Conservation (phyloP, 2,113 vertebrate genomes). For the Eleginops maclovinus region DNA sequence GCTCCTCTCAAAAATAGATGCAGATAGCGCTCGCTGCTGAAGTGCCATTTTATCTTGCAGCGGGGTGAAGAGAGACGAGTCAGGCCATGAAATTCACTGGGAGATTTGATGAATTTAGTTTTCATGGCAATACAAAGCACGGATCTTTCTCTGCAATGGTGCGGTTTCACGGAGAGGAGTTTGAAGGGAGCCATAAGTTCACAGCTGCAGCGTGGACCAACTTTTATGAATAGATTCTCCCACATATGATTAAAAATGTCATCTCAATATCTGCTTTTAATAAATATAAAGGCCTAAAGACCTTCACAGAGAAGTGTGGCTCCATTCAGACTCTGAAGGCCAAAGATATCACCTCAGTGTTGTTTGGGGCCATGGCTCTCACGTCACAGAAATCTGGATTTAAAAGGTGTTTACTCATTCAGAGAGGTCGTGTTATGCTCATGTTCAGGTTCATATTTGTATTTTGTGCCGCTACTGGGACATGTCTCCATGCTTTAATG, state of each 20-base stretch:
- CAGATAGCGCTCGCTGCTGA: slow-evolving; percentile 24
- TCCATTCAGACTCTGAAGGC: slow-evolving; percentile 12
- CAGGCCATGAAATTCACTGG: slow-evolving; percentile 30
- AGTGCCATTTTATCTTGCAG: slow-evolving; percentile 32
- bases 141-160: neutral
- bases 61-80: slow-evolving; percentile 21
- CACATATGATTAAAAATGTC: slow-evolving; percentile 16
- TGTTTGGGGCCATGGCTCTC: no score
- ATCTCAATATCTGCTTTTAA: slow-evolving; percentile 1
- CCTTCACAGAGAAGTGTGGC: neutral
- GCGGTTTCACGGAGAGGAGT: slow-evolving; percentile 13
- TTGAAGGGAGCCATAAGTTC: slow-evolving; percentile 26
- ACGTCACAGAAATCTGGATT: no score
- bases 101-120: slow-evolving; percentile 30
- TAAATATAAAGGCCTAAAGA: neutral
- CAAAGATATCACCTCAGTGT: neutral
- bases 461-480: no score
- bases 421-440: no score
- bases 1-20: slow-evolving; percentile 29
- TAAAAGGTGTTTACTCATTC: no score
- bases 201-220: neutral
- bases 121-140: slow-evolving; percentile 19
- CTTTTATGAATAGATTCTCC: neutral
- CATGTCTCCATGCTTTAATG: no score
- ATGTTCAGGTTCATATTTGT: no score